Conservation (phyloP, 1,140 invertebrate genomes). For the Euwallacea fornicatus region DNA sequence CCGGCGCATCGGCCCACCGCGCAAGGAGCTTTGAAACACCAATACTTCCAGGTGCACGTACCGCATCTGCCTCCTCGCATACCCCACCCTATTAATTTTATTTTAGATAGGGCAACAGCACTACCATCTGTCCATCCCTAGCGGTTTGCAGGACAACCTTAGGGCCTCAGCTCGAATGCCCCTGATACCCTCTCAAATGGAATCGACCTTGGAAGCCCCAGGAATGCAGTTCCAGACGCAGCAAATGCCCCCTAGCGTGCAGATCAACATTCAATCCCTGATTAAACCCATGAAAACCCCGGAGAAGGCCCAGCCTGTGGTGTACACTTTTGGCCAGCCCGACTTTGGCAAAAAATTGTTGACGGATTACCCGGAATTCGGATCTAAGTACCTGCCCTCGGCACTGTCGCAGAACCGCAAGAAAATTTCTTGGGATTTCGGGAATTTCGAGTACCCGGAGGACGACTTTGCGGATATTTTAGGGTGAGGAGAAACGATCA, state of each 20-base stretch:
- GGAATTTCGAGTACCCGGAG: constrained; percentile 54
- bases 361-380: constrained; percentile 40
- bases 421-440: constrained; percentile 47
- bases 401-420: constrained; percentile 43
- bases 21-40: constrained; percentile 79
- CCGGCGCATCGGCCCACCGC: constrained; percentile 90
- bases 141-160: constrained; percentile 15
- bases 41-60: constrained; percentile 75
- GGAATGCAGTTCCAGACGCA: constrained; percentile 23
- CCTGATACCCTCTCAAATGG: not conserved
- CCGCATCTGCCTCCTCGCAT: not conserved
- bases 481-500: constrained; percentile 55
- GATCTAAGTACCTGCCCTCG: constrained; percentile 30
- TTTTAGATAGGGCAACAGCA: constrained; percentile 46
- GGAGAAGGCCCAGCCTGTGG: constrained; percentile 48
- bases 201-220: not conserved
- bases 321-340: constrained; percentile 52
- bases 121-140: constrained; percentile 23
- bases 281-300: constrained; percentile 47
- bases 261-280: constrained; percentile 50
- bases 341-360: constrained; percentile 48
- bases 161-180: constrained; percentile 9
- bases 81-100: not conserved
- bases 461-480: constrained; percentile 62
- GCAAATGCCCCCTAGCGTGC: constrained; percentile 43